Conservation (phyloP, 2,888 invertebrate species). For the Pyrgus malvae region DNA sequence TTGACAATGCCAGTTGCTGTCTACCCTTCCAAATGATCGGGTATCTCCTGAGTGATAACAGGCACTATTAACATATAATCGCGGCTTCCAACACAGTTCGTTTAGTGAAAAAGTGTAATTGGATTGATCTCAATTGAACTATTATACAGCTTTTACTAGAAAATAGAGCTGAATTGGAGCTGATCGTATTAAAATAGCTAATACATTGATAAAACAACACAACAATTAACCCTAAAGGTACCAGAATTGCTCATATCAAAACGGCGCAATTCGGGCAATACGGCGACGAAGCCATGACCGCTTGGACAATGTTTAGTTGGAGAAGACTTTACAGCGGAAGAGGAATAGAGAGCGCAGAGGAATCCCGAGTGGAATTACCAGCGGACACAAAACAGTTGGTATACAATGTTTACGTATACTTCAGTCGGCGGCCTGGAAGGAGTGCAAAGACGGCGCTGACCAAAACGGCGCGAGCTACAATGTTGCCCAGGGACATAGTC, state of each 20-base stretch:
- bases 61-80: conserved; percentile 6
- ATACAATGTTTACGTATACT: conserved; percentile 75
- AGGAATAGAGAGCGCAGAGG: conserved; percentile 56
- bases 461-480: conserved; percentile 72
- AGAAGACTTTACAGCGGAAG: conserved; percentile 67
- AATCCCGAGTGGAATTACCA: conserved; percentile 61
- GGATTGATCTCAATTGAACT: not conserved
- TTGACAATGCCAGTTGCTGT: conserved; percentile 56
- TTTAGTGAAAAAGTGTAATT: not conserved
- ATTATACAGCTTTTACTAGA: no score
- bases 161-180: no score
- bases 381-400: conserved; percentile 73
- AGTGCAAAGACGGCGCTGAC: conserved; percentile 64
- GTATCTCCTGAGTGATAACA: conserved; percentile 40
- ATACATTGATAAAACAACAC: no score
- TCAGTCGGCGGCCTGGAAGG: conserved; percentile 66
- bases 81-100: not conserved
- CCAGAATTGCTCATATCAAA: conserved; percentile 40
- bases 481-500: conserved; percentile 72
- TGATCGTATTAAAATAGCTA: no score
- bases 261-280: conserved; percentile 79
- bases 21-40: conserved; percentile 57
- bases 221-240: not conserved
- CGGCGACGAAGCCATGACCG: conserved; percentile 78
- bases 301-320: conserved; percentile 80